Conservation (phyloP, 2,113 vertebrate genomes). For the Hypocryptadius cinnamomeus region DNA sequence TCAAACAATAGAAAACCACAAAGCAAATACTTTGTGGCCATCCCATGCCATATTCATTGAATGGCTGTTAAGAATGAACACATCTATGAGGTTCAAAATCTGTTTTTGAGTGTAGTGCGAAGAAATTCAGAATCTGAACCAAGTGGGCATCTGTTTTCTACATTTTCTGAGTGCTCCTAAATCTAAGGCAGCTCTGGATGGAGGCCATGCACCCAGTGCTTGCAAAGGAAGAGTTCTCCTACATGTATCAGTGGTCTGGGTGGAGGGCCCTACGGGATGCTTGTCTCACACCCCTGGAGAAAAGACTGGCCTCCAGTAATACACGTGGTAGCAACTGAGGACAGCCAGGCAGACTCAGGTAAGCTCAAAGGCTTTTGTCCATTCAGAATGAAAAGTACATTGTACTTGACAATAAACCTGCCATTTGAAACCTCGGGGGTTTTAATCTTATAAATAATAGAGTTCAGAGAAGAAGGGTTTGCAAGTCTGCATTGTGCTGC, state of each 20-base stretch:
- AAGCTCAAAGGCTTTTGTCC: conserved; percentile 48
- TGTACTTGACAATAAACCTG: conserved; percentile 61
- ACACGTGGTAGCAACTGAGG: background rate
- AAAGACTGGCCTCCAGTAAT: background rate
- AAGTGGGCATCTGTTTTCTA: background rate
- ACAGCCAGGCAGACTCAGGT: conserved; percentile 11
- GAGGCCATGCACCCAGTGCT: background rate
- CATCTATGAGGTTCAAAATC: background rate
- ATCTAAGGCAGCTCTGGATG: background rate
- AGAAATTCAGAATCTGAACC: background rate
- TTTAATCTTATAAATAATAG: conserved; percentile 65
- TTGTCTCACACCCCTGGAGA: conserved; percentile 3
- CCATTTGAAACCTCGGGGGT: conserved; percentile 56
- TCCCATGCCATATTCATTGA: background rate
- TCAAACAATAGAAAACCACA: background rate
- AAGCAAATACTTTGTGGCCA: background rate
- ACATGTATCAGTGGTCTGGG: background rate
- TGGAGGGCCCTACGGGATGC: background rate
- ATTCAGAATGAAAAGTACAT: conserved; percentile 50
- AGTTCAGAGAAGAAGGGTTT: conserved; percentile 34
- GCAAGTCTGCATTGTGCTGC: conserved; percentile 30
- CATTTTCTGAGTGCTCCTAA: background rate
- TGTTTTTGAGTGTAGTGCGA: background rate
- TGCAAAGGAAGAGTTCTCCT: background rate
- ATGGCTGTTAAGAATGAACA: background rate